These are phyloP conservation scores for Speoplatyrhinus poulsoni DNA, from an alignment of 2,113 vertebrate species.

Conservation along the genomic window DNA sequence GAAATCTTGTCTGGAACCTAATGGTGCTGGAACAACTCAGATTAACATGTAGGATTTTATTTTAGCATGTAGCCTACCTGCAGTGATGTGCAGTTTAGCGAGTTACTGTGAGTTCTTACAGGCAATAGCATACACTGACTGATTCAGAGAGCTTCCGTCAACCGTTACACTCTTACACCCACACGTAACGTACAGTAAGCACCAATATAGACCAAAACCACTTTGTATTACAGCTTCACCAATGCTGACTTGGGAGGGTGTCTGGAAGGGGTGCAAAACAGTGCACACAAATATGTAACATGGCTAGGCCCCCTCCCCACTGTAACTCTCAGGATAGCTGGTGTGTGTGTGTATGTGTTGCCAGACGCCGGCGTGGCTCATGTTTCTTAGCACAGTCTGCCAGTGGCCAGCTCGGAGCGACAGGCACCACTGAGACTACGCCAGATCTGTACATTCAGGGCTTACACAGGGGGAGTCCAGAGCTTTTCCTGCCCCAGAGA, in stretches of 20 bases:
- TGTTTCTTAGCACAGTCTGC: constrained; percentile 85
- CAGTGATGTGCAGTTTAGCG: too few relatives aligned
- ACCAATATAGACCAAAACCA: constrained; percentile 73
- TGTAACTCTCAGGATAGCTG: constrained; percentile 78
- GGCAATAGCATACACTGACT: not conserved
- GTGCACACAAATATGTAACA: constrained; percentile 67
- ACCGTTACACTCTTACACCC: constrained; percentile 34
- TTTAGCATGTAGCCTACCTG: too few relatives aligned
- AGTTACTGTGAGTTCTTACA: too few relatives aligned
- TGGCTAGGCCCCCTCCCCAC: constrained; percentile 54
- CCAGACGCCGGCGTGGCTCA: constrained; percentile 83
- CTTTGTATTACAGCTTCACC: constrained; percentile 80
- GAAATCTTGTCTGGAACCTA: too few relatives aligned
- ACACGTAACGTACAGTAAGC: constrained; percentile 25
- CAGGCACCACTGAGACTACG: constrained; percentile 63
- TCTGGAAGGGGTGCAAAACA: constrained; percentile 81
- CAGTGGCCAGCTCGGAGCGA: constrained; percentile 79
- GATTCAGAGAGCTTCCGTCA: not conserved
- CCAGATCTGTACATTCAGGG: constrained; percentile 50
- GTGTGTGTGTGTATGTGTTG: constrained; percentile 69
- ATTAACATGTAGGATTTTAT: too few relatives aligned
- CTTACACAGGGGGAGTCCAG: constrained; percentile 23
- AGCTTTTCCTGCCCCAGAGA: constrained; percentile 63
- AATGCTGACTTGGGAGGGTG: constrained; percentile 83
- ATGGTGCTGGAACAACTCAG: too few relatives aligned